Evolutionary conservation across 1,140 invertebrate species (phyloP), one percentile per base, ranked within the genome.

Genomic region (Brachionus plicatilis): DNA sequence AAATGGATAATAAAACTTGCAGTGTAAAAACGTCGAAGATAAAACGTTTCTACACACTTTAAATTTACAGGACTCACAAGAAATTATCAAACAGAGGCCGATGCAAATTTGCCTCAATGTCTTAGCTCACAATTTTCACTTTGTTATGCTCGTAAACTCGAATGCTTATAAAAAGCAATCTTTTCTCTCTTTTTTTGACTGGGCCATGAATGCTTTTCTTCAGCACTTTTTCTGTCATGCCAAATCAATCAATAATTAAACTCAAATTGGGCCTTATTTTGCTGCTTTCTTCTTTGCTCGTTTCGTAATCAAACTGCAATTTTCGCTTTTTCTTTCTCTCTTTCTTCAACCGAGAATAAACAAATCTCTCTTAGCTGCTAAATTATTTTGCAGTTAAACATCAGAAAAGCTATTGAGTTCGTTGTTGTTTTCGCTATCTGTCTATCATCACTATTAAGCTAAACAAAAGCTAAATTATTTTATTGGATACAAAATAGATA

Each of bases 1-100:
- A 76, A 76, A 76, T 76, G 72, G 72, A 14, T 76, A 76, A 76
- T 76, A 76, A 76, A 76, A 47, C 12, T 75, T 75, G n/a, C 33
- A 75, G 70, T 75, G 70, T 75, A 75, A 75, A 75, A 76, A 50
- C 11, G 45, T 50, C 45, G 20, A 76, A 76, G 43, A 76, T 76
- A 27, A 76, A 76, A 76, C 41, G 72, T 72, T 72, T 41, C 37
- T 43, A 20, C 33, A 17, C 8, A 17, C 17, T 72, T 72, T 72
- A 27, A 50, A 50, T 27, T 27, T 50, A 8, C 72, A 76, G 24
- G 72, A 76, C 72, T 76, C 72, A 76, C 9, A 47, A 76, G 17
- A 20, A 24, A 14, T 27, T 50, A 76, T 20, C 24, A 29, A 33
- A 24, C 12, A 45, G 8, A 68, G 11, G 66, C 66, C 27, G 33